phyloP scores from a whole-genome alignment of 2,797 vertebrate genomes.

The Nyctalus aviator region DNA sequence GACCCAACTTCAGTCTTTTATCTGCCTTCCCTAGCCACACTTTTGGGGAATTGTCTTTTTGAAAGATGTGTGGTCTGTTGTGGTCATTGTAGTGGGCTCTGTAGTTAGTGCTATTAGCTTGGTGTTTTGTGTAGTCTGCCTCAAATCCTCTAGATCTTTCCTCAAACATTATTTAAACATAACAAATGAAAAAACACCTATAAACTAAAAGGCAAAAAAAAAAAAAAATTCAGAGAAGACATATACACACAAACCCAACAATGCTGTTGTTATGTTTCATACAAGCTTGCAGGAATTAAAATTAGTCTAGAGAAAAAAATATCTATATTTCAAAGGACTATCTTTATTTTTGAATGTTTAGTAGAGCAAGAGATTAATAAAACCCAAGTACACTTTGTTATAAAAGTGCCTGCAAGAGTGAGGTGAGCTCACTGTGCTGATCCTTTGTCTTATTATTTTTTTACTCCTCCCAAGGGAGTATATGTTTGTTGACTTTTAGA shows the following conservation, averaged over 20 bases:
- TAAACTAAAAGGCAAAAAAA: conserved; percentile 13
- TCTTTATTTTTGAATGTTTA: conserved; percentile 31
- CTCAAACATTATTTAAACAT: conserved; percentile 48
- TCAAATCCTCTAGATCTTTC: conserved; percentile 29
- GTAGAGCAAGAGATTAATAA: conserved; percentile 16
- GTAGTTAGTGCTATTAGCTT: conserved; percentile 39
- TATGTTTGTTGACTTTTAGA: not conserved
- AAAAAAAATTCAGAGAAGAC: not conserved
- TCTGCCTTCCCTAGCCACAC: conserved; percentile 86
- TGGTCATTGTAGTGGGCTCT: conserved; percentile 62
- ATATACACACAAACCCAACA: not conserved
- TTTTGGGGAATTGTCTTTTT: conserved; percentile 80
- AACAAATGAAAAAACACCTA: conserved; percentile 21
- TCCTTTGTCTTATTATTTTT: not conserved
- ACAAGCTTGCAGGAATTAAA: not conserved
- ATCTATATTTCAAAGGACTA: not conserved
- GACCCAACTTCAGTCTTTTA: conserved; percentile 87
- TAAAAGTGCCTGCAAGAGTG: not conserved
- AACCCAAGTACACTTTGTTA: not conserved
- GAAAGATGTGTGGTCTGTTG: conserved; percentile 71
- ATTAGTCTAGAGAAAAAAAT: not conserved
- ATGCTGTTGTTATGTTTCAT: not conserved
- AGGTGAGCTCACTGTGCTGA: not conserved
- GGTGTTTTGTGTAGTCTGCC: conserved; percentile 39
- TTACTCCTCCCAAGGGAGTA: not conserved